Base-by-base conservation (phyloP, 64 coral and sea anemone species). In the Acropora tenuis region DNA sequence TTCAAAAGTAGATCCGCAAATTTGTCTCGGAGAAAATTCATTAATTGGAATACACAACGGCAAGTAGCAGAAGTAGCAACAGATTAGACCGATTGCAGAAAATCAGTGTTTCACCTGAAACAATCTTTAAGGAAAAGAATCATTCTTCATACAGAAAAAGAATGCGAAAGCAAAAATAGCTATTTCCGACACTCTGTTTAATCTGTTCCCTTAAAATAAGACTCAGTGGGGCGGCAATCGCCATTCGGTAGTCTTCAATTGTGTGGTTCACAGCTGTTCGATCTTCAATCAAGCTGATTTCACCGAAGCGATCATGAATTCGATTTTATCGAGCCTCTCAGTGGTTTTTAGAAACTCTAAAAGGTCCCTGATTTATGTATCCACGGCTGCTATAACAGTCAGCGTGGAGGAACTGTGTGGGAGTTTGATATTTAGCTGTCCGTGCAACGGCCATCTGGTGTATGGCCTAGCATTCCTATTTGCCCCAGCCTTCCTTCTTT, bases 381-480 rank as follows among this genome's bases (percentile, higher is more conserved):
- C 50, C 10, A 61, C 61, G 8, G 79, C 79, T 6, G 79, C 50
- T 43, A 12, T 60, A 30, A 81, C 79, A 60, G 41, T 61, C 12
- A 55, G 79, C 52, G 10, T 81, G 50, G 52, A 81, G 43, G 79
- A 81, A 55, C 19, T 81, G 41, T 42, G 59, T 42, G 79, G 43
- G 53, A 81, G 79, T 30, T 19, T 81, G 7, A 40, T 81, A 3
- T 81, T 81, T n/a, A 8, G 52, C 19, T 81, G 79, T 60, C 79
- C 79, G 3, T 81, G 79, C 41, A 18, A 81, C 19, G 55, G 79
- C 59, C n/a, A 81, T 20, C 61, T 81, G 10, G 52, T 9, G 9
- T 81, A 81, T 43, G 79, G 79, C 8, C 13, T 81, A 55, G 79
- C 79, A 42, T 83, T 83, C 8, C 80, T 83, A 7, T 83, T 57